These are phyloP conservation scores for Bolinopsis microptera DNA, from an alignment of 37 sponge, comb jelly and placozoan species.

Conservation along the genomic window DNA sequence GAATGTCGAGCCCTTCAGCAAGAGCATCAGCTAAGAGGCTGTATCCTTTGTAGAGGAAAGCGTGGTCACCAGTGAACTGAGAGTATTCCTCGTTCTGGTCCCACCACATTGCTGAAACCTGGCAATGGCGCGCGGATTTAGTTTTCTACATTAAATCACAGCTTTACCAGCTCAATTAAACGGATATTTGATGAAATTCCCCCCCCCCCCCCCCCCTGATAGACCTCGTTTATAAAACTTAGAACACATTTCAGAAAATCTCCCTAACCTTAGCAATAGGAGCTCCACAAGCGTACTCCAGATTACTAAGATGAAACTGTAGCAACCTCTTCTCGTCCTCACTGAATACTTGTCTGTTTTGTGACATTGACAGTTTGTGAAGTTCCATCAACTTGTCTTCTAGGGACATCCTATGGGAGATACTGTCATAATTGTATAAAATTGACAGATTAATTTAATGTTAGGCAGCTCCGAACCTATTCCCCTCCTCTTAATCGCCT, in stretches of 20 bases:
- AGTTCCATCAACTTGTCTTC: conserved; percentile 23
- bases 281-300: conserved; percentile 92
- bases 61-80: conserved; percentile 85
- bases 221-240: too few species aligned
- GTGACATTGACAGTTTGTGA: conserved; percentile 15
- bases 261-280: conserved; percentile 71
- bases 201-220: too few species aligned
- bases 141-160: too few species aligned
- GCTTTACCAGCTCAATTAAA: too few species aligned
- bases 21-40: conserved; percentile 66
- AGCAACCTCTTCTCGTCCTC: conserved; percentile 76
- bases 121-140: background rate
- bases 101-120: conserved; percentile 88
- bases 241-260: too few species aligned
- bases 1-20: conserved; percentile 68
- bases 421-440: background rate
- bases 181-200: too few species aligned
- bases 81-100: conserved; percentile 85
- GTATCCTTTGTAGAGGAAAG: conserved; percentile 76
- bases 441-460: too few species aligned
- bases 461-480: too few species aligned
- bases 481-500: too few species aligned
- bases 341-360: background rate
- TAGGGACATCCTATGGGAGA: background rate
- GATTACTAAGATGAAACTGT: conserved; percentile 83